A percentile compares a stretch with the other conserved stretches of the same genome.
phyloP scores from a whole-genome alignment of 2,888 invertebrate species.

The Allophyes oxyacanthae region DNA sequence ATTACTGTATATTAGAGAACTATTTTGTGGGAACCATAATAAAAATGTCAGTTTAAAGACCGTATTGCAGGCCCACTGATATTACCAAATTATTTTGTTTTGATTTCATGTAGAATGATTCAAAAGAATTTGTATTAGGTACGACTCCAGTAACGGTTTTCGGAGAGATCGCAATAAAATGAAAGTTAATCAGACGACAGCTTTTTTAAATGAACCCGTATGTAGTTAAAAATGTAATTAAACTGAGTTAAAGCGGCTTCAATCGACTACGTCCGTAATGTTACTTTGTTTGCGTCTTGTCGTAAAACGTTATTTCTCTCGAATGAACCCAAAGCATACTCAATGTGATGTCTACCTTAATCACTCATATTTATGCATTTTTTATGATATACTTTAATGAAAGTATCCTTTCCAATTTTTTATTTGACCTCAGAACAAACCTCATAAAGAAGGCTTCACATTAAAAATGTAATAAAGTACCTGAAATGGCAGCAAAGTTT shows the following conservation, averaged over 20 bases:
- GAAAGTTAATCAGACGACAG: conserved; percentile 65
- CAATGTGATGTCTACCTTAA: conserved; percentile 80
- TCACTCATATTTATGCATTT: conserved; percentile 83
- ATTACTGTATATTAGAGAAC: conserved; percentile 63
- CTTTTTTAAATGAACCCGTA: conserved; percentile 71
- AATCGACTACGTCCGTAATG: conserved; percentile 65
- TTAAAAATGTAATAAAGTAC: conserved; percentile 59
- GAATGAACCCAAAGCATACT: conserved; percentile 65
- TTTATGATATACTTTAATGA: conserved; percentile 80
- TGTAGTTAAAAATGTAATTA: conserved; percentile 76
- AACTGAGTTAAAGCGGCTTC: conserved; percentile 71
- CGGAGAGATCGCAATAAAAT: conserved; percentile 59
- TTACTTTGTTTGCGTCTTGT: conserved; percentile 79
- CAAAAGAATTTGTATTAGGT: conserved; percentile 36
- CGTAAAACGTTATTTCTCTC: conserved; percentile 76
- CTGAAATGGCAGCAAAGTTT: conserved; percentile 40
- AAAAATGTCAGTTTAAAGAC: conserved; percentile 52
- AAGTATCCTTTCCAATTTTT: conserved; percentile 73
- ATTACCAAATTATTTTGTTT: conserved; percentile 31
- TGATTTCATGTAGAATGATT: conserved; percentile 32
- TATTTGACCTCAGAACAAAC: conserved; percentile 58
- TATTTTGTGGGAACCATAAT: conserved; percentile 60
- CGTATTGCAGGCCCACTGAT: conserved; percentile 20
- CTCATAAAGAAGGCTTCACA: conserved; percentile 54
- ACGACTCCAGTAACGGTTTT: conserved; percentile 52